Conservation (phyloP, 1,140 invertebrate genomes). For the Drosophila persimilis region DNA sequence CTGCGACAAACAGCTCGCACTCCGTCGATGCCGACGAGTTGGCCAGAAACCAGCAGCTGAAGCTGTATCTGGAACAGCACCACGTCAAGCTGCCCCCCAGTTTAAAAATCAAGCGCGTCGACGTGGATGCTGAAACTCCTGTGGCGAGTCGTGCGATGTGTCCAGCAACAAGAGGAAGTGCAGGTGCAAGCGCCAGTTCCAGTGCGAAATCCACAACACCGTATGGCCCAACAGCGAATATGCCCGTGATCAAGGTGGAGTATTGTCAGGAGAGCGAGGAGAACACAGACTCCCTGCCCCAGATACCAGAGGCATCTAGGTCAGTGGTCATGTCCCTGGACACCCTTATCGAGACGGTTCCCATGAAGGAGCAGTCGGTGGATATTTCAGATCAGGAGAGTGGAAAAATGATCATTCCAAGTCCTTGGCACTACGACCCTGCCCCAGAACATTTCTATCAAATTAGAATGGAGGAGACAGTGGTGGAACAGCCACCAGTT, state of each 20-base stretch:
- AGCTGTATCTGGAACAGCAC: constrained; percentile 47
- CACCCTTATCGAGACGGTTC: constrained; percentile 12
- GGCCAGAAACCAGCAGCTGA: constrained; percentile 45
- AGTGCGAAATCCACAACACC: too few relatives aligned
- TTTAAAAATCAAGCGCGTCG: constrained; percentile 54
- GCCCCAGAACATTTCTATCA: constrained; percentile 34
- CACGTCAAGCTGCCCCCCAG: constrained; percentile 57
- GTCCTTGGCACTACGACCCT: constrained; percentile 21
- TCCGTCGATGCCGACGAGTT: constrained; percentile 17
- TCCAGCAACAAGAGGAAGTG: too few relatives aligned
- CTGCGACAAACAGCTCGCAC: constrained; percentile 3
- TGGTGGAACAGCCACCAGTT: constrained; percentile 3
- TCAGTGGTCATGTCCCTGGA: constrained; percentile 13
- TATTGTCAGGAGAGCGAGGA: background rate
- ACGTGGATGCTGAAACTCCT: constrained; percentile 24
- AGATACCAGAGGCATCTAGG: constrained; percentile 8
- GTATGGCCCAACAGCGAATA: background rate
- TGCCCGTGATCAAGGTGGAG: background rate
- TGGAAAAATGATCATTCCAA: constrained; percentile 6
- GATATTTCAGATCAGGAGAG: constrained; percentile 1
- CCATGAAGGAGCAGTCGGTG: constrained; percentile 13
- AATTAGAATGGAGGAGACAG: constrained; percentile 29
- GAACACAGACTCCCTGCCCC: background rate
- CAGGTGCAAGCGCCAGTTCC: background rate
- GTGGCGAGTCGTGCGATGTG: too few relatives aligned